Base-by-base conservation (phyloP, 2,797 vertebrate genomes). In the Ctenochaetus hawaiiensis region DNA sequence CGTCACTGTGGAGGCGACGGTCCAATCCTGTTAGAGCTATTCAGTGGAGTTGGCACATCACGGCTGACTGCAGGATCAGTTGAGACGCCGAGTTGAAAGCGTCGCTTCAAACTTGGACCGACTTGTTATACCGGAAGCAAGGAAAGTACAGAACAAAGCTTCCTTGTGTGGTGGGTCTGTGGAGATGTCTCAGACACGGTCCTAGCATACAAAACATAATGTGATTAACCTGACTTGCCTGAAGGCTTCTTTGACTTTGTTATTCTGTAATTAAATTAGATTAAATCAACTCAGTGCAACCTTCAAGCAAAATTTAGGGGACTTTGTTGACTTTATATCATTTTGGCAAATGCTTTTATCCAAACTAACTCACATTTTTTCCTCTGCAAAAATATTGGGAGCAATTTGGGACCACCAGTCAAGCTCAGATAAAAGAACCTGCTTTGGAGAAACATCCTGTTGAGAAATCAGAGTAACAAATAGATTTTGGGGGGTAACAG, bases 21-120 rank as follows among this genome's bases (percentile, higher is more conserved):
- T 85, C 86, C 87, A 84, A 89, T 89, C 89, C 84, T 52, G 86
- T 88, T 84, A 83, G 59, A 81, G 83, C 80, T 80, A 69, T 79
- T 89, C 80, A 80, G 75, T 8, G 62, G 58, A 77, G 72, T 69
- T 86, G 87, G 85, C 87, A 81, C 79, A 51, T 66, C 61, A 10
- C 49, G 10, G 75, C 68, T 58, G 77, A 68, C 81, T 79, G 81
- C 66, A 39, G 80, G 76, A 78, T 82, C 81, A 80, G 86, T 22
- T 23, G 20, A 54, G 72, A 67, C 70, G 64, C 74, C 63, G 48
- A 76, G 84, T 58, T 77, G 70, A 89, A 87, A 87, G 84, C 10
- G 64, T 59, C 37, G 61, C 77, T 51, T 78, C 71, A 81, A 78
- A 87, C 65, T 89, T 83, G 83, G 82, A 84, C 37, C 11, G 48